Percentiles rank a stretch among this genome's conserved stretches.
Conservation (phyloP, 2,888 invertebrate genomes). For the Desoria tigrina region DNA sequence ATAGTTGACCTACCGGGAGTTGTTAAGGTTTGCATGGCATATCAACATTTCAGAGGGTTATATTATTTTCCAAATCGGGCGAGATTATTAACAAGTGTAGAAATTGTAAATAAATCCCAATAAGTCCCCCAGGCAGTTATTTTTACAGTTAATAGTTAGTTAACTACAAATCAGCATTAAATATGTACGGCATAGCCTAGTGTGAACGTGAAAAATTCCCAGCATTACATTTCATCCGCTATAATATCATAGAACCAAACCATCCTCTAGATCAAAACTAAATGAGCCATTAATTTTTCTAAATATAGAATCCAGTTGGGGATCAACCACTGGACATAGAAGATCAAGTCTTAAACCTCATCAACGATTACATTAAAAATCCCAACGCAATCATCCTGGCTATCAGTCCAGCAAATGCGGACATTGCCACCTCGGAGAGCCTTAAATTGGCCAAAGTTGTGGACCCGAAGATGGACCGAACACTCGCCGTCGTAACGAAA, state of each 20-base stretch:
- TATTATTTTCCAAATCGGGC: background rate
- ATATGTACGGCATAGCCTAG: too few relatives aligned
- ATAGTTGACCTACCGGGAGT: slow-evolving; percentile 97
- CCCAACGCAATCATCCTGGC: slow-evolving; percentile 98
- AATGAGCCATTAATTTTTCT: background rate
- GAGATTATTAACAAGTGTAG: background rate
- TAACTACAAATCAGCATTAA: too few relatives aligned
- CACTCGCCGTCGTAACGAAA: slow-evolving; percentile 96
- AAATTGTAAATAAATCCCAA: too few relatives aligned
- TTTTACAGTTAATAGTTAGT: too few relatives aligned
- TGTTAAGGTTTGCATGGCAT: slow-evolving; percentile 67
- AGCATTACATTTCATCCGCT: too few relatives aligned
- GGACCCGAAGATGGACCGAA: slow-evolving; percentile 89
- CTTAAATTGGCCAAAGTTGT: slow-evolving; percentile 93
- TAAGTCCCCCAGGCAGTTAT: too few relatives aligned
- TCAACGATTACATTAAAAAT: slow-evolving; percentile 86
- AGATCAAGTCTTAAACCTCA: slow-evolving; percentile 83
- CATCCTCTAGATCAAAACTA: too few relatives aligned
- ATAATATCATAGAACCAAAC: too few relatives aligned
- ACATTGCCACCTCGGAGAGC: slow-evolving; percentile 98
- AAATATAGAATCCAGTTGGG: slow-evolving; percentile 72
- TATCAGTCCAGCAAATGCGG: slow-evolving; percentile 96
- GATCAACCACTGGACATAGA: slow-evolving; percentile 99
- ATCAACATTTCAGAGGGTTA: too few relatives aligned
- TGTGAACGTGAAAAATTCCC: too few relatives aligned